A percentile compares a stretch with the other conserved stretches of the same genome.
These are phyloP conservation scores for Phyllopteryx taeniolatus DNA, from an alignment of 2,113 vertebrate genomes.

Conservation along the genomic window DNA sequence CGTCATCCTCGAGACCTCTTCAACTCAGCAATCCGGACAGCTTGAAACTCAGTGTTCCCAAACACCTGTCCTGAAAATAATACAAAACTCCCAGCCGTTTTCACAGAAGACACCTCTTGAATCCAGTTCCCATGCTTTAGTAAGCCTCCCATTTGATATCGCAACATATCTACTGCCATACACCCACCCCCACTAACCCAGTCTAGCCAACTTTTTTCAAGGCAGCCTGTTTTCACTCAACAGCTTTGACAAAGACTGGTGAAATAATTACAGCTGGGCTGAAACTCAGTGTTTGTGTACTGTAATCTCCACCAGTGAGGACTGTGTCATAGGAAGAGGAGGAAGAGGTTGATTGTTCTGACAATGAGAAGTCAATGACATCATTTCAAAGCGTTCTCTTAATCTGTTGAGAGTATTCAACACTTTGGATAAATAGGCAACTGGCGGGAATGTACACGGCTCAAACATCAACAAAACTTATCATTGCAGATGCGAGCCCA, in stretches of 20 bases:
- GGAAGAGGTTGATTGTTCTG: conserved; percentile 75
- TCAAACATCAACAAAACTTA: conserved; percentile 38
- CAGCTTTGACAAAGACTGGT: conserved; percentile 67
- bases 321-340: conserved; percentile 71
- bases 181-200: conserved; percentile 15
- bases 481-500: conserved; percentile 28
- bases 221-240: conserved; percentile 67
- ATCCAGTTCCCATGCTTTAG: conserved; percentile 66
- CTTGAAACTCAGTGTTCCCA: conserved; percentile 20
- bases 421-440: conserved; percentile 23
- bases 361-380: conserved; percentile 68
- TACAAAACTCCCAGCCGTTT: conserved; percentile 48
- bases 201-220: conserved; percentile 57
- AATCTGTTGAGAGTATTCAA: conserved; percentile 38
- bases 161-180: conserved; percentile 55
- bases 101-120: conserved; percentile 42
- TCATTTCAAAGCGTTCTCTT: conserved; percentile 65
- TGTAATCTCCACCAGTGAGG: conserved; percentile 54
- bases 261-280: conserved; percentile 72
- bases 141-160: conserved; percentile 71
- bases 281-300: conserved; percentile 59
- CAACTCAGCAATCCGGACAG: not conserved
- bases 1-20: not conserved
- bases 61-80: conserved; percentile 46
- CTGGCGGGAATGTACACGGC: conserved; percentile 19